Evolutionary conservation across 1,140 invertebrate species (phyloP).

Genomic region (Steinernema feltiae): DNA sequence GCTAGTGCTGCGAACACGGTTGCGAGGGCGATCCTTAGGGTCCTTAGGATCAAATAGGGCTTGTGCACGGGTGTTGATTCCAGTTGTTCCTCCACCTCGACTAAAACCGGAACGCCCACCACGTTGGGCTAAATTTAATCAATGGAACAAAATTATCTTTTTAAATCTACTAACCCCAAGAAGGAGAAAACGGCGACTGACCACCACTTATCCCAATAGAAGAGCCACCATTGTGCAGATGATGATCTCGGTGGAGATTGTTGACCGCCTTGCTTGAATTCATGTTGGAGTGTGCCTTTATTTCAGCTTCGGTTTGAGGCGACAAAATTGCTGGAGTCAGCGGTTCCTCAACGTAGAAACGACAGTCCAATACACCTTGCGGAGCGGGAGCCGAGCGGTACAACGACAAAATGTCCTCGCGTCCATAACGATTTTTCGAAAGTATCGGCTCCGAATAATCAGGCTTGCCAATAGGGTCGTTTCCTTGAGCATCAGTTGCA

Average conservation of each 20-base stretch:
- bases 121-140: neutral
- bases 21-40: conserved; percentile 26
- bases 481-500: neutral
- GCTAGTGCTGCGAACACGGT: conserved; percentile 17
- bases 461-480: neutral
- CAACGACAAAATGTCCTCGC: conserved; percentile 1
- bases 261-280: neutral
- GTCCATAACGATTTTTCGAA: neutral
- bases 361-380: neutral
- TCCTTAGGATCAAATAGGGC: conserved; percentile 24
- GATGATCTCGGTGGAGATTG: neutral
- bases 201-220: neutral
- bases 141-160: too few relatives aligned
- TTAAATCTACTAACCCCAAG: neutral
- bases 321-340: neutral
- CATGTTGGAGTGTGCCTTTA: neutral
- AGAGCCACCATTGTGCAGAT: neutral
- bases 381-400: neutral
- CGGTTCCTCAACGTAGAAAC: conserved; percentile 6
- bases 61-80: conserved; percentile 22
- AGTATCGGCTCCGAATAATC: neutral
- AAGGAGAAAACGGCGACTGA: neutral
- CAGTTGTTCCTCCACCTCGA: neutral
- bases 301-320: neutral
- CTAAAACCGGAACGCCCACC: neutral